These are phyloP conservation scores for Brachystomella parvula DNA, from an alignment of 1,140 invertebrate species.

Conservation along the genomic window DNA sequence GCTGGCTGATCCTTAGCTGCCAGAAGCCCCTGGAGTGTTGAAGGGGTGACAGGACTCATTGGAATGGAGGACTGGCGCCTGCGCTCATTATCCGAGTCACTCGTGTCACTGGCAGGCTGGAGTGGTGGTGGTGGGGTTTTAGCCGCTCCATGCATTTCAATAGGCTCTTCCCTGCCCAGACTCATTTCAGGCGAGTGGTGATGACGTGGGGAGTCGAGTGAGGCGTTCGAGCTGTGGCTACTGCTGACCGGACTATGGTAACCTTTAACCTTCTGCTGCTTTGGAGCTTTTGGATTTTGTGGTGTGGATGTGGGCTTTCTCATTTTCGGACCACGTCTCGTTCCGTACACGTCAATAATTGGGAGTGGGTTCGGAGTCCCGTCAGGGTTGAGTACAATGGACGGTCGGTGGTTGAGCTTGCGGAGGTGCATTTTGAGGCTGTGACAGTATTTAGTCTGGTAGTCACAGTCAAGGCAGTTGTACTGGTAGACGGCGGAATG, in stretches of 20 bases:
- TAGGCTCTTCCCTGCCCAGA: neutral
- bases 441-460: conserved; percentile 97
- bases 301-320: conserved; percentile 43
- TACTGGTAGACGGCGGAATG: conserved; percentile 97
- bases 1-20: neutral
- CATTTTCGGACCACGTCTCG: conserved; percentile 70
- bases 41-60: neutral
- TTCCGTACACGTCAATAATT: conserved; percentile 84
- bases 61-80: neutral
- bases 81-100: conserved; percentile 19
- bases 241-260: neutral
- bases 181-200: neutral
- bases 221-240: neutral
- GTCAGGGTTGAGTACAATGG: conserved; percentile 75
- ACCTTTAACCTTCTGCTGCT: conserved; percentile 33
- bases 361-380: conserved; percentile 75
- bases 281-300: conserved; percentile 36
- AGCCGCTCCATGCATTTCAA: conserved; percentile 2
- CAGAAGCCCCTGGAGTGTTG: neutral
- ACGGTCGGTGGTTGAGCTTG: conserved; percentile 82
- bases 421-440: conserved; percentile 89
- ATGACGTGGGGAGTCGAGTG: neutral
- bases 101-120: conserved; percentile 7
- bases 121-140: neutral
- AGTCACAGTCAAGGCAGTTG: conserved; percentile 87